Evolutionary conservation across 2,888 invertebrate species (phyloP).

Genomic region (Drosophila vallismaia): DNA sequence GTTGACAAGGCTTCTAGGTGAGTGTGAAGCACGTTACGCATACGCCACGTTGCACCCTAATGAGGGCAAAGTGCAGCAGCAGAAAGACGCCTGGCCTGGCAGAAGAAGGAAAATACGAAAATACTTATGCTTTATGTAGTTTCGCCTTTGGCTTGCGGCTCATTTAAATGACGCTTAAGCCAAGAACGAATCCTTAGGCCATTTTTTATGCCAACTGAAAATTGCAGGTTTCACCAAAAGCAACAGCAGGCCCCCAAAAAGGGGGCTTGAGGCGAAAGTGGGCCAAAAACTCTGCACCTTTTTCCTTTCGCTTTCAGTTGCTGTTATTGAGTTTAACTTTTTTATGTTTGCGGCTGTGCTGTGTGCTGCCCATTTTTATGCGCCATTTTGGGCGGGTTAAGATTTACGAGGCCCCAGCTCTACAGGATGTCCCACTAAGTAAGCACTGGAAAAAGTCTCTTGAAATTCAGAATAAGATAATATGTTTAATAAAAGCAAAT

Average conservation of each 20-base stretch:
- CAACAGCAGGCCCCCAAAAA: background rate
- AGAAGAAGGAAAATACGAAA: slow-evolving; percentile 11
- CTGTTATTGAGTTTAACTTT: slow-evolving; percentile 24
- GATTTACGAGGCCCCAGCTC: slow-evolving; percentile 56
- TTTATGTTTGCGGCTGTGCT: slow-evolving; percentile 29
- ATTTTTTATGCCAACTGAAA: slow-evolving; percentile 23
- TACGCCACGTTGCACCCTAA: slow-evolving; percentile 71
- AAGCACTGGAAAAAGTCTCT: background rate
- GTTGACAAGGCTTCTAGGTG: slow-evolving; percentile 70
- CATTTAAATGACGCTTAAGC: slow-evolving; percentile 61
- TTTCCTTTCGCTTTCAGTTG: slow-evolving; percentile 21
- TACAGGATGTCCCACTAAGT: slow-evolving; percentile 32
- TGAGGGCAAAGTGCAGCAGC: slow-evolving; percentile 56
- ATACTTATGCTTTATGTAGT: slow-evolving; percentile 40
- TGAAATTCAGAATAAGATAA: background rate
- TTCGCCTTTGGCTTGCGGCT: slow-evolving; percentile 41
- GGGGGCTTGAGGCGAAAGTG: slow-evolving; percentile 19
- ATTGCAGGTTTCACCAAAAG: slow-evolving; percentile 18
- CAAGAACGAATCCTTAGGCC: slow-evolving; percentile 19
- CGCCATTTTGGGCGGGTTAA: slow-evolving; percentile 53
- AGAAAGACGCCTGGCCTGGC: background rate
- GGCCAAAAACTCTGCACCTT: slow-evolving; percentile 26
- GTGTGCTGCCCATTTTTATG: slow-evolving; percentile 43
- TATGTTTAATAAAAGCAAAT: too few species aligned
- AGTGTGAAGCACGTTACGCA: slow-evolving; percentile 68